A percentile compares a stretch with the other conserved stretches of the same genome.
Evolutionary conservation across 2,888 invertebrate species (phyloP).

Genomic region (Spialia ferax): DNA sequence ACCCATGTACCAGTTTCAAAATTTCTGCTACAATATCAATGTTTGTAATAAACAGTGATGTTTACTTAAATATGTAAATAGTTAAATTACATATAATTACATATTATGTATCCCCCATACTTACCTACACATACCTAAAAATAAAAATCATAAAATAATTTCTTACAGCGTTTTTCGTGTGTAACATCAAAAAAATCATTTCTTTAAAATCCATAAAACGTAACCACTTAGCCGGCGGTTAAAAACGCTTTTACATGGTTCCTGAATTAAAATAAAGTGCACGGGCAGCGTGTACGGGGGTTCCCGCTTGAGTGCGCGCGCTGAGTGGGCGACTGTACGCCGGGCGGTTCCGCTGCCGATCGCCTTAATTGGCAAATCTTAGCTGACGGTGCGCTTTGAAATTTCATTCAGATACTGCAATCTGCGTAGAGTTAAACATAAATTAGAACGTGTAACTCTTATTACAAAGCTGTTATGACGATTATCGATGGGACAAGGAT

Average conservation of each 20-base stretch:
- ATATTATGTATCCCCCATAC: too few species aligned
- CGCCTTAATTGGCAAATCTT: slow-evolving; percentile 84
- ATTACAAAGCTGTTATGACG: not conserved
- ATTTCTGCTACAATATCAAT: too few species aligned
- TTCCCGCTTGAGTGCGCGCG: slow-evolving; percentile 52
- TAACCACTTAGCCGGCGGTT: not conserved
- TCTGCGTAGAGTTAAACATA: slow-evolving; percentile 2
- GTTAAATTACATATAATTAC: too few species aligned
- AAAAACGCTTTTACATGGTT: slow-evolving; percentile 7
- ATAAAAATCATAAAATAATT: not conserved
- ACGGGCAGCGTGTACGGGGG: slow-evolving; percentile 47
- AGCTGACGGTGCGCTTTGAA: slow-evolving; percentile 81
- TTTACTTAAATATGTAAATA: too few species aligned
- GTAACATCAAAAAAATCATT: not conserved
- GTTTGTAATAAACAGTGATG: too few species aligned
- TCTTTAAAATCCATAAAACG: not conserved
- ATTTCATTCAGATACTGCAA: slow-evolving; percentile 57
- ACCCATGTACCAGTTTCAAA: too few species aligned
- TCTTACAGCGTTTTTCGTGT: not conserved
- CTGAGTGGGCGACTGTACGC: slow-evolving; percentile 69
- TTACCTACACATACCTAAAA: too few species aligned
- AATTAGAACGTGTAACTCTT: slow-evolving; percentile 1
- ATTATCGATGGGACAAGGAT: not conserved
- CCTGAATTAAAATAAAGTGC: slow-evolving; percentile 45
- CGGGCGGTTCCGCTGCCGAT: slow-evolving; percentile 71